Evolutionary conservation across 2,888 invertebrate genomes (phyloP), one percentile per base, ranked within the genome.

Genomic region (Pristionchus maxplancki): DNA sequence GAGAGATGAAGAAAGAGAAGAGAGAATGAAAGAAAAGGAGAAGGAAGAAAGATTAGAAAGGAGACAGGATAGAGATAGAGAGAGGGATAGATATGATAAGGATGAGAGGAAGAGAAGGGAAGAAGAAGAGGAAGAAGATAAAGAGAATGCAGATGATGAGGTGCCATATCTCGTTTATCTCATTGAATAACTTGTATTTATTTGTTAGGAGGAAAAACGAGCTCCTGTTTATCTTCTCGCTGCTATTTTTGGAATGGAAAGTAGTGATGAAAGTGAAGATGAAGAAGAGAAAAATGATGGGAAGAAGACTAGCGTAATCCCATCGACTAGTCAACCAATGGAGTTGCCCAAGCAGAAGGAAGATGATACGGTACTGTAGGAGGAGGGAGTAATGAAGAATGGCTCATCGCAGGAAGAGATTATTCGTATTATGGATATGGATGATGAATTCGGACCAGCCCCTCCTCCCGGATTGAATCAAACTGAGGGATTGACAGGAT

Each of bases 401-500:
- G 0, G 64, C 8, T n/a, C 0, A 64, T 64, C 64, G 13, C 6
- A 88, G 88, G 88, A 85, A n/a, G 88, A 90, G 24, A 82, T 92
- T 5, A 84, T 92, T 9, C 89, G 90, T 11, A 89, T 92, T 15
- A 83, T 91, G 86, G 92, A 92, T 71, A 67, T 91, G 62, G 90
- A 90, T 17, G 90, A 90, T 34, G 90, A 91, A 67, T 93, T 91
- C 88, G 93, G 93, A 13, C 93, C 93, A 20, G 48, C 62, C 44
- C 86, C 86, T 34, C 86, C 86, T 71, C 86, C 71, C 20, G 86
- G 71, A 87, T 37, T 67, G 34, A 53, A 53, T 50, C 34, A 71
- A 24, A 50, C 48, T 1, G 50, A 44, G 11, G 88, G 58, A 58
- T 40, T 90, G 20, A 85, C 90, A 0, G 89, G 89, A 15, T 89